Base-by-base conservation (phyloP, 1,140 invertebrate species). In the Hesperophylax magnus region DNA sequence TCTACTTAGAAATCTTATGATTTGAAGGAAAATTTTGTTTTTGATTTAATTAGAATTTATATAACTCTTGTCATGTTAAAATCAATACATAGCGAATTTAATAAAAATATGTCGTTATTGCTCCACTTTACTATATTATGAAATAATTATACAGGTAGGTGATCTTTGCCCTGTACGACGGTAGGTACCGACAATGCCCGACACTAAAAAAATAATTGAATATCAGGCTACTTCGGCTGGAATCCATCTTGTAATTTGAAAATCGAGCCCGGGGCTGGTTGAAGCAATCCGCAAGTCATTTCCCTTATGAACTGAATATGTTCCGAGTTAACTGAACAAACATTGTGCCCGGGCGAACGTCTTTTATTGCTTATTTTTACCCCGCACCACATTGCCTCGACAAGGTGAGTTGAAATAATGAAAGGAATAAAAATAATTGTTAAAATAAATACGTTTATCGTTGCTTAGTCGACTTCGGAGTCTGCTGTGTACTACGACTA, bases 171-270 rank as follows among this genome's bases (percentile, higher is more conserved):
- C 18, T 3, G 39, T n/a, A 31, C n/a, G 65, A 24, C 39, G 65
- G 31, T 47, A 56, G 58, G 65, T 65, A 77, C 58, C 75, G 20
- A 65, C 75, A 77, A 65, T 77, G 75, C 24, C 39, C 54, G 18
- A 39, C 22, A 9, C 63, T 20, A 82, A 77, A 83, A 83, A 83
- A 83, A 79, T 83, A 83, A 83, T 83, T 83, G 67, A 80, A 78
- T 77, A 69, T 80, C 61, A 78, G 82, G 76, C 82, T 80, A 80
- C 81, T 80, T 78, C 47, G 79, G 71, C 77, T 79, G 79, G 82
- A 83, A 81, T 83, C 79, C 79, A 81, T 83, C 82, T 78, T 76
- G 79, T 81, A 81, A 83, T 83, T 83, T 83, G 76, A 75, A 81
- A 77, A 81, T 81, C 31, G 79, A 76, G 75, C 78, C 77, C 69